Conservation (phyloP, 2,888 invertebrate genomes). For the Prenolepis imparis region DNA sequence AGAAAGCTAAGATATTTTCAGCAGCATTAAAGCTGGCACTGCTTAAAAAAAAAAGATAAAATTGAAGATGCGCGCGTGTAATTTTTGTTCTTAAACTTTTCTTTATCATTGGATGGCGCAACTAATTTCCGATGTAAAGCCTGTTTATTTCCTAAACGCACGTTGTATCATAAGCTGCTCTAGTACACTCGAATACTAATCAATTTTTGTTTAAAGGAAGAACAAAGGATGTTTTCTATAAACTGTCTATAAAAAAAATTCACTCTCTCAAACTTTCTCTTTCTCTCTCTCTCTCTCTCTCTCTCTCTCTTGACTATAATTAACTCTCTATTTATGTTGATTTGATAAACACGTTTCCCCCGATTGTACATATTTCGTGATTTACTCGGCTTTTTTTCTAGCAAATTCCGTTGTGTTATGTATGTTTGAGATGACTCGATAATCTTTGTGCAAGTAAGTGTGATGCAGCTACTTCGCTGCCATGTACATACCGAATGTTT, state of each 20-base stretch:
- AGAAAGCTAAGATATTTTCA: constrained; percentile 10
- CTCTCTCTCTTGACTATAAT: not conserved
- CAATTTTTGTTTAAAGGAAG: not conserved
- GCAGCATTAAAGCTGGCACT: constrained; percentile 28
- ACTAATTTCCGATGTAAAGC: constrained; percentile 31
- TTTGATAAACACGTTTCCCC: constrained; percentile 6
- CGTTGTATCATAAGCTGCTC: constrained; percentile 19
- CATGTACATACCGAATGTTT: constrained; percentile 39
- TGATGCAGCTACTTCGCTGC: constrained; percentile 19
- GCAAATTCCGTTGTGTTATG: not conserved
- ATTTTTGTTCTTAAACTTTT: constrained; percentile 6
- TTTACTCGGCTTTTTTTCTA: constrained; percentile 10
- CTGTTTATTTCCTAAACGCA: constrained; percentile 31
- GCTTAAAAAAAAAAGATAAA: not conserved
- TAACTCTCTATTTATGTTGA: constrained; percentile 25
- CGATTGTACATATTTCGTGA: constrained; percentile 34
- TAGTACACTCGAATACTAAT: constrained; percentile 12
- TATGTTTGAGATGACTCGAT: constrained; percentile 41
- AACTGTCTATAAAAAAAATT: not conserved
- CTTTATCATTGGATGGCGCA: not conserved
- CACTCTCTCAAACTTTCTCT: constrained; percentile 17
- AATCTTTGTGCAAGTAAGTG: constrained; percentile 35
- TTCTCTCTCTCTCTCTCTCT: too few relatives aligned
- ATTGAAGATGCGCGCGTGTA: constrained; percentile 27
- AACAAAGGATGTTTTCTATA: not conserved